A percentile compares a stretch with the other conserved stretches of the same genome.
phyloP scores from a whole-genome alignment of 2,113 vertebrate genomes.

The Pelecanoides urinatrix region DNA sequence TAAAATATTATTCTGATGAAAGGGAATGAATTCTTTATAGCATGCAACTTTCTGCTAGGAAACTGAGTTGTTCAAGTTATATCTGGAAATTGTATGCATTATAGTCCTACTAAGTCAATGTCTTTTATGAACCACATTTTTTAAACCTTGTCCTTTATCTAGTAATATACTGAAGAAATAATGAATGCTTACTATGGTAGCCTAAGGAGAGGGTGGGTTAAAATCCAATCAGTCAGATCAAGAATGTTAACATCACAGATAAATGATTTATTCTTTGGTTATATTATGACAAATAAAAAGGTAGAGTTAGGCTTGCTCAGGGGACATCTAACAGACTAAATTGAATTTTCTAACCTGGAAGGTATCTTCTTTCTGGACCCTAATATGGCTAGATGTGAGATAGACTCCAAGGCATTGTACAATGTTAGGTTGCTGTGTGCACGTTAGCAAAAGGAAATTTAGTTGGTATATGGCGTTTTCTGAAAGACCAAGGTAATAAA shows the following conservation, averaged over 20 bases:
- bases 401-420: neutral
- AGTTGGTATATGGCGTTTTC: neutral
- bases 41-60: neutral
- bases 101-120: neutral
- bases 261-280: neutral
- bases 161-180: neutral
- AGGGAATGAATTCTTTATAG: neutral
- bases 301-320: neutral
- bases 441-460: neutral
- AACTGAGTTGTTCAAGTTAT: neutral
- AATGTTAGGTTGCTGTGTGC: neutral
- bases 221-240: neutral
- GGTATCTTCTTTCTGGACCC: neutral
- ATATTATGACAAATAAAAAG: neutral
- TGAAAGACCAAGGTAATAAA: neutral
- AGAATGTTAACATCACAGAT: neutral
- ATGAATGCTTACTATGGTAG: neutral
- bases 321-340: neutral
- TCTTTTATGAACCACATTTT: neutral
- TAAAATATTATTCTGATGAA: neutral
- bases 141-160: neutral
- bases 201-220: neutral
- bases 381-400: rapidly evolving
- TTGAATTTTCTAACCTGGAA: neutral
- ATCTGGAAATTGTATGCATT: neutral